Evolutionary conservation across 2,797 vertebrate species (phyloP).

Genomic region (Falco naumanni): DNA sequence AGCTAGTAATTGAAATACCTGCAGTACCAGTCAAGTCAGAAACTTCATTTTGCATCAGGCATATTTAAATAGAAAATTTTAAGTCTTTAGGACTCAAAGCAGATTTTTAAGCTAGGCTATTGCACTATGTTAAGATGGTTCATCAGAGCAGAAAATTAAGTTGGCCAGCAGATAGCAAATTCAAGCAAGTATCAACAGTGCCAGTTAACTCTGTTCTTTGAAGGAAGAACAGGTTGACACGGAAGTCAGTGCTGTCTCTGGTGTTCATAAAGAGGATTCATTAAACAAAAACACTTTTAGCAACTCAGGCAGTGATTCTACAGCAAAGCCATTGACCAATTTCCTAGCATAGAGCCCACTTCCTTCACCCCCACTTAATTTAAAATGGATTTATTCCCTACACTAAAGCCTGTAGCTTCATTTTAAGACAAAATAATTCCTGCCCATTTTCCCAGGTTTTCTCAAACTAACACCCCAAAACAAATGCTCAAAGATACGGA

Average conservation of each 20-base stretch:
- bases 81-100: not conserved
- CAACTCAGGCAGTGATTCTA: not conserved
- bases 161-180: not conserved
- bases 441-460: not conserved
- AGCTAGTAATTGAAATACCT: not conserved
- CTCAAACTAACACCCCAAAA: not conserved
- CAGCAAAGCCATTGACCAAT: not conserved
- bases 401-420: not conserved
- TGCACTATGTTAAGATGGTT: not conserved
- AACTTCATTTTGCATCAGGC: not conserved
- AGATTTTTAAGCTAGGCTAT: not conserved
- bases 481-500: accelerated
- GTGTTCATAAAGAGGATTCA: not conserved
- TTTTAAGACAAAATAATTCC: not conserved
- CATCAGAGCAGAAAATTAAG: not conserved
- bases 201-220: not conserved
- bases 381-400: not conserved
- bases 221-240: not conserved
- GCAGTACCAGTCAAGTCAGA: not conserved
- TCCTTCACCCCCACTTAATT: not conserved
- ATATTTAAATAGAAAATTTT: not conserved
- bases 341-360: accelerated
- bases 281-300: not conserved
- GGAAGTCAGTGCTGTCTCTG: not conserved
- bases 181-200: not conserved